These are phyloP conservation scores for Agrochola litura DNA, from an alignment of 2,888 invertebrate genomes.

Conservation along the genomic window DNA sequence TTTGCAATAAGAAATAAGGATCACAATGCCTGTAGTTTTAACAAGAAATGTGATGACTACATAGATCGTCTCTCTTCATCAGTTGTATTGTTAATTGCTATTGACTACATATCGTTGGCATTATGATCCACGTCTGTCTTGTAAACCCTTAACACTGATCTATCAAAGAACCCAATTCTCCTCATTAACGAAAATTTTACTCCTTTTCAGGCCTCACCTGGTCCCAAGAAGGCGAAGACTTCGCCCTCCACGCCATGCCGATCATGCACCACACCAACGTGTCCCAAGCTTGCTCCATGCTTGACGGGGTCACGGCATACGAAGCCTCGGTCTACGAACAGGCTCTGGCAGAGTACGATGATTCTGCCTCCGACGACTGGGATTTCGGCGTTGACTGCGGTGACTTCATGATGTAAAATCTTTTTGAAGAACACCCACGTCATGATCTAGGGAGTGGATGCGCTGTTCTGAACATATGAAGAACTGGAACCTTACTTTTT, in stretches of 20 bases:
- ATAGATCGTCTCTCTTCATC: background rate
- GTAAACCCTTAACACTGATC: background rate
- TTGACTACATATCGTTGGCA: background rate
- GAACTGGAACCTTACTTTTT: background rate
- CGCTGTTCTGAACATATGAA: slow-evolving; percentile 20
- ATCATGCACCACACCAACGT: slow-evolving; percentile 92
- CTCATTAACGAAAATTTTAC: background rate
- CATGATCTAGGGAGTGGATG: slow-evolving; percentile 14
- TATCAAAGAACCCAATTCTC: background rate
- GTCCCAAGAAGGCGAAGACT: slow-evolving; percentile 93
- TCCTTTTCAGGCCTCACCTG: slow-evolving; percentile 90
- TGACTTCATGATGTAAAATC: slow-evolving; percentile 92
- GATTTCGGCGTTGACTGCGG: slow-evolving; percentile 94
- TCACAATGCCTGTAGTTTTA: background rate
- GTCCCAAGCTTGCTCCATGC: slow-evolving; percentile 90
- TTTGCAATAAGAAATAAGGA: background rate
- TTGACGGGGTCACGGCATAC: slow-evolving; percentile 91
- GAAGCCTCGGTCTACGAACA: slow-evolving; percentile 91
- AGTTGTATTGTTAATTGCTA: background rate
- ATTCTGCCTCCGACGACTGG: slow-evolving; percentile 91
- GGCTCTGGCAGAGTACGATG: slow-evolving; percentile 91
- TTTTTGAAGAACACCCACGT: slow-evolving; percentile 6
- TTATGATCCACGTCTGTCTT: background rate
- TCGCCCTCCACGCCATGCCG: slow-evolving; percentile 92
- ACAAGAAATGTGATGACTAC: background rate